Percentiles rank a stretch among this genome's conserved stretches.
Evolutionary conservation across 2,113 vertebrate genomes (phyloP).

Genomic region (Campylomormyrus numenius): DNA sequence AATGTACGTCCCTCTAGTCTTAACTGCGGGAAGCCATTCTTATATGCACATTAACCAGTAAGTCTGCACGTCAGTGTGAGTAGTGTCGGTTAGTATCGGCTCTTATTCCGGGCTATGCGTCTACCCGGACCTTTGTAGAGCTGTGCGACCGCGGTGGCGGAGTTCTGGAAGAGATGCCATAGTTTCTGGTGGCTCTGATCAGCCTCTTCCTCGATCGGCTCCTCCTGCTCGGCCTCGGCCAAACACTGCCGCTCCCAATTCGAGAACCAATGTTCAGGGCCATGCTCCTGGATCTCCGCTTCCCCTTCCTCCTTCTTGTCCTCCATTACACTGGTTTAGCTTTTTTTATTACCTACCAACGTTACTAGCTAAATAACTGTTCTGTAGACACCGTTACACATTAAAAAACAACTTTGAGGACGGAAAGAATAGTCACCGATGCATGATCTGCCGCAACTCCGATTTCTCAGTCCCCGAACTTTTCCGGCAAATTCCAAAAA

Average conservation of each 20-base stretch:
- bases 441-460: constrained; percentile 19
- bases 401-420: background rate
- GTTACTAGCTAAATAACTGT: background rate
- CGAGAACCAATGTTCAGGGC: constrained; percentile 94
- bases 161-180: constrained; percentile 92
- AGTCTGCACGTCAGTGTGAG: background rate
- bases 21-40: background rate
- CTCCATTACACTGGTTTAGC: constrained; percentile 61
- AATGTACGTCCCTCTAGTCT: background rate
- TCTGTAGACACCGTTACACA: background rate
- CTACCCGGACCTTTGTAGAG: constrained; percentile 84
- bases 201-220: constrained; percentile 74
- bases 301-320: constrained; percentile 87
- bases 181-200: constrained; percentile 84
- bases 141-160: constrained; percentile 90
- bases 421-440: background rate
- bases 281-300: constrained; percentile 91
- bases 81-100: background rate
- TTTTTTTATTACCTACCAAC: constrained; percentile 1
- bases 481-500: constrained; percentile 34
- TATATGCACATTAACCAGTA: background rate
- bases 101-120: background rate
- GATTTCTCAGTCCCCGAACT: background rate
- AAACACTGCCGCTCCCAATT: constrained; percentile 96
- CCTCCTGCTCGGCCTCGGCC: constrained; percentile 81